Evolutionary conservation across 2,797 vertebrate genomes (phyloP).

Genomic region (Lerista edwardsae): DNA sequence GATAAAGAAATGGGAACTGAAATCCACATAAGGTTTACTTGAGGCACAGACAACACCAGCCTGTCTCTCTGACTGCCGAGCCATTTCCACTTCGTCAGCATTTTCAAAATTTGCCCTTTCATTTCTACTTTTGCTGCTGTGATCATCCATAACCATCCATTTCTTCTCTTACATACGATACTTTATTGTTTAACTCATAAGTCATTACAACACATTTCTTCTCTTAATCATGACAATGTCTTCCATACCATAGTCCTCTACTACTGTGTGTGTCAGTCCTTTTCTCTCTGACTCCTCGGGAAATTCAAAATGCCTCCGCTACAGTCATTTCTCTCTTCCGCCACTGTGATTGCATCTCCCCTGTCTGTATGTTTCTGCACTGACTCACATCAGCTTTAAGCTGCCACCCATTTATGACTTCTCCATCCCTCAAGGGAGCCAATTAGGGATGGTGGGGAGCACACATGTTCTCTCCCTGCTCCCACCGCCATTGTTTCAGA

Average conservation of each 20-base stretch:
- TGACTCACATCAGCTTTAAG: not conserved
- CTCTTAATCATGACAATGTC: not conserved
- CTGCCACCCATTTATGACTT: not conserved
- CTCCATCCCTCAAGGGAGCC: not conserved
- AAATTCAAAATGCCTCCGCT: not conserved
- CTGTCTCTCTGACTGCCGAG: not conserved
- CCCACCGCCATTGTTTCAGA: not conserved
- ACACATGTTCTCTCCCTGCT: too few species aligned
- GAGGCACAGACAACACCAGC: not conserved
- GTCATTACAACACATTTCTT: too few species aligned
- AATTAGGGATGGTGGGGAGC: not conserved
- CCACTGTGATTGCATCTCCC: not conserved
- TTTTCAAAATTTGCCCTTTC: not conserved
- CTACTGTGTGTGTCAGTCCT: not conserved
- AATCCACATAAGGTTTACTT: too few species aligned
- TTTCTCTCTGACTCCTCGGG: not conserved
- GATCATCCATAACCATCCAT: not conserved
- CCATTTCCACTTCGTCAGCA: not conserved
- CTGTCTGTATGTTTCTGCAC: not conserved
- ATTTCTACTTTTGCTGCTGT: not conserved
- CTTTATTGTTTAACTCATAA: too few species aligned
- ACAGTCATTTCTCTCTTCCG: not conserved
- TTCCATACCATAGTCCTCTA: not conserved
- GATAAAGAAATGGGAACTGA: too few species aligned
- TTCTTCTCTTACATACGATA: not conserved